A percentile compares a stretch with the other conserved stretches of the same genome.
Conservation (phyloP, 2,888 invertebrate species). For the Spodoptera littoralis region DNA sequence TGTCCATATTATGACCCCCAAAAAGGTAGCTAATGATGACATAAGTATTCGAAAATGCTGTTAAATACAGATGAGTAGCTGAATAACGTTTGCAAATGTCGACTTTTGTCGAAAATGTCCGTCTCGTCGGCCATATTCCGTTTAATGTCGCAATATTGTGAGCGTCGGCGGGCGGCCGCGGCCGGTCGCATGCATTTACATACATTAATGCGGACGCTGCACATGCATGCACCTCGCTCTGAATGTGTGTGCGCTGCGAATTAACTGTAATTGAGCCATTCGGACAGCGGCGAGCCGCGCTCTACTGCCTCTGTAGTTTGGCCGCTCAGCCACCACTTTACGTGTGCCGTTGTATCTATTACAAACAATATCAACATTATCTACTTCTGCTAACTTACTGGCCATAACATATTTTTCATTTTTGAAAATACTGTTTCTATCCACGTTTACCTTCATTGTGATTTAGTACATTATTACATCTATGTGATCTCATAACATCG, state of each 20-base stretch:
- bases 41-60: conserved; percentile 64
- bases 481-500: not conserved
- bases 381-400: conserved; percentile 45
- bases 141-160: conserved; percentile 88
- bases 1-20: conserved; percentile 11
- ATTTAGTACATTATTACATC: not conserved
- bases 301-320: conserved; percentile 76
- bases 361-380: conserved; percentile 60
- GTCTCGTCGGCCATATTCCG: conserved; percentile 86
- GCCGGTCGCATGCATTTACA: conserved; percentile 88
- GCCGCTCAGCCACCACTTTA: conserved; percentile 67
- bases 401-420: conserved; percentile 28
- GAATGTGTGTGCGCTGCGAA: conserved; percentile 87
- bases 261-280: conserved; percentile 89
- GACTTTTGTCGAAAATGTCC: conserved; percentile 85
- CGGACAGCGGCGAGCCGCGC: conserved; percentile 81
- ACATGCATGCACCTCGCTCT: conserved; percentile 83
- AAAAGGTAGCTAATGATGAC: conserved; percentile 52
- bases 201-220: conserved; percentile 86
- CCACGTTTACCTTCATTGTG: not conserved
- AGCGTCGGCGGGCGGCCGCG: conserved; percentile 81
- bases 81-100: conserved; percentile 81
- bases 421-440: conserved; percentile 4
- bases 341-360: conserved; percentile 54
- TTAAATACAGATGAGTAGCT: conserved; percentile 75